Conservation (phyloP, 2,113 vertebrate species). For the Oncorhynchus tshawytscha region DNA sequence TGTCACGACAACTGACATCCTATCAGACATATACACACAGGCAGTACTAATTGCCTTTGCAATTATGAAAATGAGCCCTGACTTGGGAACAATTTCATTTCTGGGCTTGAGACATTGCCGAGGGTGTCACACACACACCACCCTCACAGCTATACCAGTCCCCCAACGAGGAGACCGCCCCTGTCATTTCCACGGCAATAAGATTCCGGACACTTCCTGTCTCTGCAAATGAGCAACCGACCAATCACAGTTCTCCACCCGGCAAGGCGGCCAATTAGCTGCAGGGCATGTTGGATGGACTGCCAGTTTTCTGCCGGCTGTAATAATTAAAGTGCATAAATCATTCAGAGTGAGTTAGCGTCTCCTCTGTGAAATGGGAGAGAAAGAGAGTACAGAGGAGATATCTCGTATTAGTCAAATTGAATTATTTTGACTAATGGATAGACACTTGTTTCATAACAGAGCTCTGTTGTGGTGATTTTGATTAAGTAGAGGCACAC, state of each 20-base stretch:
- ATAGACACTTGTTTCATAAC: too few species aligned
- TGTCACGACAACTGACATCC: too few species aligned
- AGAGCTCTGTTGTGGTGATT: too few species aligned
- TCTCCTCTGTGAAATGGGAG: too few species aligned
- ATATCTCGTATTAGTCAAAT: background rate
- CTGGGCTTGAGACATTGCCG: too few species aligned
- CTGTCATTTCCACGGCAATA: background rate
- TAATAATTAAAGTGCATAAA: background rate
- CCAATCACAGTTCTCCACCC: background rate
- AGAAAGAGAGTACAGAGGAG: too few species aligned
- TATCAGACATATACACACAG: too few species aligned
- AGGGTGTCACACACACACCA: background rate
- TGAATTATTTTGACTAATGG: background rate
- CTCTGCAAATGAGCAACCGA: conserved; percentile 6
- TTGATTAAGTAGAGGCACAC: too few species aligned
- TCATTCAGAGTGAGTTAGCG: background rate
- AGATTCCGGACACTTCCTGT: background rate
- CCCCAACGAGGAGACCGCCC: background rate
- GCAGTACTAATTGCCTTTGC: conserved; percentile 15
- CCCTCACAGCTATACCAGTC: background rate
- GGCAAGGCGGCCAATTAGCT: background rate
- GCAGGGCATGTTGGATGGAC: background rate
- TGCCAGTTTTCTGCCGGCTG: background rate
- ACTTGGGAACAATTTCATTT: background rate
- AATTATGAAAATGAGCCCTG: conserved; percentile 1